These are phyloP conservation scores for Formica aserva DNA, from an alignment of 2,888 invertebrate genomes.

Conservation along the genomic window DNA sequence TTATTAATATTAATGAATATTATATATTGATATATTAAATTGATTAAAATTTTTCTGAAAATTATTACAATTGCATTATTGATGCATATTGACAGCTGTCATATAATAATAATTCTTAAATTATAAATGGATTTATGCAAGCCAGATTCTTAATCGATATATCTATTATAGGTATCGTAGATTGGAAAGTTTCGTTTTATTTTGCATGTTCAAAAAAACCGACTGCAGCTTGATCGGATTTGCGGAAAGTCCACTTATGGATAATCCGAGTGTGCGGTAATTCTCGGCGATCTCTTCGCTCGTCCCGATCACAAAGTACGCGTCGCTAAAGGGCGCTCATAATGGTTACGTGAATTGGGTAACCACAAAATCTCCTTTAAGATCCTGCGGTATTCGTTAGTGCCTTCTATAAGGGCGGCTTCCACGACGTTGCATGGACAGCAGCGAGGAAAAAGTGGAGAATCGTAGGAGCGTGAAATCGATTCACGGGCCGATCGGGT, in stretches of 20 bases:
- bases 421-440: conserved; percentile 25
- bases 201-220: not conserved
- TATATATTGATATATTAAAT: not conserved
- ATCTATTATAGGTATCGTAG: not conserved
- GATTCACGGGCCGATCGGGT: conserved; percentile 69
- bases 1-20: not conserved
- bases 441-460: conserved; percentile 67
- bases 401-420: conserved; percentile 19
- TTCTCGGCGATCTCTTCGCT: not conserved
- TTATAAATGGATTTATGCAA: not conserved
- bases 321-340: conserved; percentile 25
- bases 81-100: not conserved
- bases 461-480: conserved; percentile 79
- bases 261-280: conserved; percentile 20
- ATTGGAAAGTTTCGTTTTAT: not conserved
- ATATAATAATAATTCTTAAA: not conserved
- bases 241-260: conserved; percentile 19
- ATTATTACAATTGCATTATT: not conserved
- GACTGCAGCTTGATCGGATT: conserved; percentile 31
- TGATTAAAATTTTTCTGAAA: not conserved
- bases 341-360: conserved; percentile 51
- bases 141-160: not conserved
- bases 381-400: conserved; percentile 24
- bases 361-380: conserved; percentile 46
- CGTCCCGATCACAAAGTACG: conserved; percentile 29